Conservation (phyloP, 2,113 vertebrate species). For the Podarcis muralis region DNA sequence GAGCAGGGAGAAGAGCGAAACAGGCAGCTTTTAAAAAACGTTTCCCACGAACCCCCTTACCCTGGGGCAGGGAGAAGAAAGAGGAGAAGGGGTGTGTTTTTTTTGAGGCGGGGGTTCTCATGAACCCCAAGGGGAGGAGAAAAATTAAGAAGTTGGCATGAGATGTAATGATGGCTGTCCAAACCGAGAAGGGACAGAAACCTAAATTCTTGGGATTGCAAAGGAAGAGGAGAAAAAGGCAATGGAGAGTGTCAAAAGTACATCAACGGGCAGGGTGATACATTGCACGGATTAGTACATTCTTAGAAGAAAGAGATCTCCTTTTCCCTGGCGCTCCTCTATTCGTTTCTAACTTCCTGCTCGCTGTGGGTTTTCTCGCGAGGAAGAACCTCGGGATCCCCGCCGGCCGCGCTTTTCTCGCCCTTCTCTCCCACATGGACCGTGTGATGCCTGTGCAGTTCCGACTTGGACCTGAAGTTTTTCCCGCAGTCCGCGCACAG, state of each 20-base stretch:
- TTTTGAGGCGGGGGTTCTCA: too few species aligned
- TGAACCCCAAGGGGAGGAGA: not conserved
- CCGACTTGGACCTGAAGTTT: slow-evolving; percentile 47
- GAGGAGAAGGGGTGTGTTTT: too few species aligned
- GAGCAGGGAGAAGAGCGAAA: too few species aligned
- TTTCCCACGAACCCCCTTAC: too few species aligned
- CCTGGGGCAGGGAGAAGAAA: too few species aligned
- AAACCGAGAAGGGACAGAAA: not conserved
- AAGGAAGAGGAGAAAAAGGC: too few species aligned
- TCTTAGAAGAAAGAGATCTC: not conserved
- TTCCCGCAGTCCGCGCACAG: slow-evolving; percentile 64
- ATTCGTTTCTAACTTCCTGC: not conserved
- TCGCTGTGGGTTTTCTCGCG: not conserved
- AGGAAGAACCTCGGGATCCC: not conserved
- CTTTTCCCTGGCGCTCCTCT: not conserved
- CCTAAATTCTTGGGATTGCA: not conserved
- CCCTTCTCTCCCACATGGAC: slow-evolving; percentile 33
- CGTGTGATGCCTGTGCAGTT: slow-evolving; percentile 33
- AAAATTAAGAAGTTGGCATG: too few species aligned
- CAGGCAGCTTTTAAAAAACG: not conserved
- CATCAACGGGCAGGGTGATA: too few species aligned
- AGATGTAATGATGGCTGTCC: not conserved
- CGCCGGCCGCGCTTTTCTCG: not conserved
- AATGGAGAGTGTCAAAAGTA: not conserved
- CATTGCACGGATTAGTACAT: not conserved